Conservation (phyloP, 2,888 invertebrate species). For the Elmis aenea region DNA sequence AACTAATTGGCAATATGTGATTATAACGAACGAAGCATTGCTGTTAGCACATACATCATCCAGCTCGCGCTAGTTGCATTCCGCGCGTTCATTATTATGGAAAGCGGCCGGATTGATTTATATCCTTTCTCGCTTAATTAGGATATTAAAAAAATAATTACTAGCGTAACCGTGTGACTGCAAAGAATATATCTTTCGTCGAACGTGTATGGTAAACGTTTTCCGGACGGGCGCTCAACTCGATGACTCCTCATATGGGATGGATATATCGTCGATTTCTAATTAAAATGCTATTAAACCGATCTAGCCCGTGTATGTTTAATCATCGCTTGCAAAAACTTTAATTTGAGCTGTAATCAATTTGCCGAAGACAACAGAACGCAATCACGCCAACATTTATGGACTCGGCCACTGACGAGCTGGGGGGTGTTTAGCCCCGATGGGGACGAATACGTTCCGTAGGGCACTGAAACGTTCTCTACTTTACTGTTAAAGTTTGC, state of each 20-base stretch:
- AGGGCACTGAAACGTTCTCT: too few species aligned
- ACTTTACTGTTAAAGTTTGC: too few species aligned
- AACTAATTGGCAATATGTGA: constrained; percentile 49
- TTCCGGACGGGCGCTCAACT: too few species aligned
- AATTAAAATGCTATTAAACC: constrained; percentile 40
- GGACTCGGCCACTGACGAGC: constrained; percentile 15
- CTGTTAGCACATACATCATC: constrained; percentile 41
- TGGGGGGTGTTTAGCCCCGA: constrained; percentile 17
- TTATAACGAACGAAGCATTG: constrained; percentile 44
- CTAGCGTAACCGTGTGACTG: constrained; percentile 3
- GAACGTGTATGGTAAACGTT: constrained; percentile 11
- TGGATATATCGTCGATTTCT: constrained; percentile 31
- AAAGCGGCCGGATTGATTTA: constrained; percentile 36
- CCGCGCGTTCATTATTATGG: constrained; percentile 35
- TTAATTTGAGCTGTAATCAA: constrained; percentile 46
- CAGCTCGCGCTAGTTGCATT: constrained; percentile 26
- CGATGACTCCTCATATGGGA: too few species aligned
- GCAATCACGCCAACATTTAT: constrained; percentile 35
- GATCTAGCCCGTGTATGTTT: constrained; percentile 35
- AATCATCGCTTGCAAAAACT: constrained; percentile 43
- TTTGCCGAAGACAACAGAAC: constrained; percentile 46
- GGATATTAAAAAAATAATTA: constrained; percentile 36
- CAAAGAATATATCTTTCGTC: too few species aligned
- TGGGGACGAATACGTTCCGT: constrained; percentile 1
- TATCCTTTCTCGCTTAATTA: constrained; percentile 36